phyloP scores from a whole-genome alignment of 2,888 invertebrate genomes.

The Netelia virgata region DNA sequence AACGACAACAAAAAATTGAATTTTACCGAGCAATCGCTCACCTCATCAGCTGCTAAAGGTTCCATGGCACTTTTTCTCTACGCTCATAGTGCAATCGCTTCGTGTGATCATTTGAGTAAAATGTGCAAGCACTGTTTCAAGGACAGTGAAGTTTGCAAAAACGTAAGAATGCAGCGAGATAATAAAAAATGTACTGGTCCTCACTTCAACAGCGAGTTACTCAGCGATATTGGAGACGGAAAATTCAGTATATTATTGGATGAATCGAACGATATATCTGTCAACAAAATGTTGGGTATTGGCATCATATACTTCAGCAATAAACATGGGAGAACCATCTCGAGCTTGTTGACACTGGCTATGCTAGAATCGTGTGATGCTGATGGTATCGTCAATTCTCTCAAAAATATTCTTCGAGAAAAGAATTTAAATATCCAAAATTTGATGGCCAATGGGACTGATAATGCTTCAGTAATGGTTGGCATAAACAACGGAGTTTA shows the following conservation, averaged over 20 bases:
- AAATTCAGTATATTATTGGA: constrained; percentile 73
- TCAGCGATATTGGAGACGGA: constrained; percentile 69
- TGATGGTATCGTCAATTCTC: constrained; percentile 41
- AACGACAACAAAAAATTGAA: constrained; percentile 45
- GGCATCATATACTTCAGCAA: constrained; percentile 62
- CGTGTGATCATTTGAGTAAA: constrained; percentile 54
- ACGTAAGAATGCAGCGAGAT: constrained; percentile 69
- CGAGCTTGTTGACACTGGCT: constrained; percentile 32
- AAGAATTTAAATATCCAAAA: constrained; percentile 67
- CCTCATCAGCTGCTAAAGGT: constrained; percentile 51
- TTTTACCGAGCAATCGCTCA: constrained; percentile 46
- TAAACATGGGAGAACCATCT: constrained; percentile 15
- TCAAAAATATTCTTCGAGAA: constrained; percentile 44
- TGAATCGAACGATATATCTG: constrained; percentile 74
- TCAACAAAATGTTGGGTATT: constrained; percentile 69
- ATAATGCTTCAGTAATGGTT: too few species aligned
- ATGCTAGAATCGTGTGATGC: constrained; percentile 44
- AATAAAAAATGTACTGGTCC: constrained; percentile 65
- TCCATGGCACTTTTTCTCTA: constrained; percentile 50
- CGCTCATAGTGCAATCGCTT: constrained; percentile 56
- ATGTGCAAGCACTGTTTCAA: constrained; percentile 41
- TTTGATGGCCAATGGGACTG: constrained; percentile 70
- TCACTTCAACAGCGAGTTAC: constrained; percentile 47
- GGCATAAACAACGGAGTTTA: too few species aligned
- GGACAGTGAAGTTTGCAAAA: constrained; percentile 59